Evolutionary conservation across 2,888 invertebrate genomes (phyloP).

Genomic region (Dicranocentrus wangi): DNA sequence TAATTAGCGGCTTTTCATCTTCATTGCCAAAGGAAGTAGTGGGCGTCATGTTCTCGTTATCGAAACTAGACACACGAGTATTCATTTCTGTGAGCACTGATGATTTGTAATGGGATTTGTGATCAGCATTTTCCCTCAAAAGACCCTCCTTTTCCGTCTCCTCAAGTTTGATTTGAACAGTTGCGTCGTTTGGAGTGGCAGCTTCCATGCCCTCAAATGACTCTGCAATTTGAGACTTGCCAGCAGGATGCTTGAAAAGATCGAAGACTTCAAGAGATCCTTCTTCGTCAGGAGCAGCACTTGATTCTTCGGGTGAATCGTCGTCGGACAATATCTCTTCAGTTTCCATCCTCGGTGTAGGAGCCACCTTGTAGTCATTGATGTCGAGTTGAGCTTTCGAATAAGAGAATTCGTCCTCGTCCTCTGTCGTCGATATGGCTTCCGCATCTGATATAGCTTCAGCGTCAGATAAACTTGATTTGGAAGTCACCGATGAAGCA

Average conservation of each 20-base stretch:
- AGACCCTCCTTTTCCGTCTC: no score
- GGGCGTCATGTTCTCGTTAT: not conserved
- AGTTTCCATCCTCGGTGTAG: constrained; percentile 10
- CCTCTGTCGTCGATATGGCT: constrained; percentile 48
- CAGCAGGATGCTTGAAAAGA: constrained; percentile 24
- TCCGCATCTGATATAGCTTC: constrained; percentile 42
- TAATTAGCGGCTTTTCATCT: constrained; percentile 38
- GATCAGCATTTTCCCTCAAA: no score
- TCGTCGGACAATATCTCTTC: constrained; percentile 54
- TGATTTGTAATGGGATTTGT: not conserved
- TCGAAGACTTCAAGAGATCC: constrained; percentile 52
- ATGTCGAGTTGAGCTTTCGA: not conserved
- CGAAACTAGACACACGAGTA: not conserved
- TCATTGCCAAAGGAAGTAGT: not conserved
- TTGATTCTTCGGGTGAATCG: constrained; percentile 42
- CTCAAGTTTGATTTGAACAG: no score
- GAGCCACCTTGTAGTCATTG: constrained; percentile 22
- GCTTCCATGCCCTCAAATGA: no score
- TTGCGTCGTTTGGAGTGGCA: no score
- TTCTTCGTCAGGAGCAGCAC: constrained; percentile 37
- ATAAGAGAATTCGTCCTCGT: constrained; percentile 29
- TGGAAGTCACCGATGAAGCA: constrained; percentile 48
- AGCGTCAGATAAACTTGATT: constrained; percentile 19
- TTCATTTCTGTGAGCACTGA: not conserved
- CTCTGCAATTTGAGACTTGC: constrained; percentile 9